phyloP scores from a whole-genome alignment of 1,140 invertebrate genomes.

The Drosophila malerkotliana region DNA sequence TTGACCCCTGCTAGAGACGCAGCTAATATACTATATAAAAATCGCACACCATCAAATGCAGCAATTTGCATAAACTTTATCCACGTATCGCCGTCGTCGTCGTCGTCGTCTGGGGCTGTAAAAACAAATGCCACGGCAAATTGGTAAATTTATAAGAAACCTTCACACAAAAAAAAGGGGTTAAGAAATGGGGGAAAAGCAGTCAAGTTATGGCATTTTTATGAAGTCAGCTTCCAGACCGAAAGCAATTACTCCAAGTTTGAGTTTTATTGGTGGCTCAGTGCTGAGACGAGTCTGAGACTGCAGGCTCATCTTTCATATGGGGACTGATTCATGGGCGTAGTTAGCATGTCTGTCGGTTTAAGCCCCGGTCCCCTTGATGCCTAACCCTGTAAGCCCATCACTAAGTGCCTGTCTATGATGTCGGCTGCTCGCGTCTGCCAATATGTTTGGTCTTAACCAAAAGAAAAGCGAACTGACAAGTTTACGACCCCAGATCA shows the following conservation, averaged over 20 bases:
- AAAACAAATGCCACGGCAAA: slow-evolving; percentile 67
- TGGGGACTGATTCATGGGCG: slow-evolving; percentile 57
- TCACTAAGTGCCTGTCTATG: slow-evolving; percentile 45
- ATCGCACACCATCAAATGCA: slow-evolving; percentile 56
- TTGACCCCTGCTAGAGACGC: neutral
- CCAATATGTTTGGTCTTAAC: slow-evolving; percentile 60
- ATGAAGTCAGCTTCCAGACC: slow-evolving; percentile 50
- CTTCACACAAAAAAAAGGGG: slow-evolving; percentile 14
- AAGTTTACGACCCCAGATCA: slow-evolving; percentile 68
- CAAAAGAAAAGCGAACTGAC: slow-evolving; percentile 44
- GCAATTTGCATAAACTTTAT: slow-evolving; percentile 65
- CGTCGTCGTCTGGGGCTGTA: slow-evolving; percentile 53
- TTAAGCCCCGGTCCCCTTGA: slow-evolving; percentile 3
- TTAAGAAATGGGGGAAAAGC: slow-evolving; percentile 4
- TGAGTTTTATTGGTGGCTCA: slow-evolving; percentile 62
- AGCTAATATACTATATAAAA: slow-evolving; percentile 33
- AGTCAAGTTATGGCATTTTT: slow-evolving; percentile 65
- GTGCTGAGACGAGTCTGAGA: slow-evolving; percentile 21
- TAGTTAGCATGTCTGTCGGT: slow-evolving; percentile 65
- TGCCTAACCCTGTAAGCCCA: slow-evolving; percentile 17
- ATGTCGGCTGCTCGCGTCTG: slow-evolving; percentile 40
- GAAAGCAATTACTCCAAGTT: slow-evolving; percentile 64
- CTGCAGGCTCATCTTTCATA: slow-evolving; percentile 25
- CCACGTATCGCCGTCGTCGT: slow-evolving; percentile 25
- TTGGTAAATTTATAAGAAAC: slow-evolving; percentile 64